Evolutionary conservation across 1,140 invertebrate species (phyloP), one percentile per base, ranked within the genome.

Genomic region (Drosophila ananassae): DNA sequence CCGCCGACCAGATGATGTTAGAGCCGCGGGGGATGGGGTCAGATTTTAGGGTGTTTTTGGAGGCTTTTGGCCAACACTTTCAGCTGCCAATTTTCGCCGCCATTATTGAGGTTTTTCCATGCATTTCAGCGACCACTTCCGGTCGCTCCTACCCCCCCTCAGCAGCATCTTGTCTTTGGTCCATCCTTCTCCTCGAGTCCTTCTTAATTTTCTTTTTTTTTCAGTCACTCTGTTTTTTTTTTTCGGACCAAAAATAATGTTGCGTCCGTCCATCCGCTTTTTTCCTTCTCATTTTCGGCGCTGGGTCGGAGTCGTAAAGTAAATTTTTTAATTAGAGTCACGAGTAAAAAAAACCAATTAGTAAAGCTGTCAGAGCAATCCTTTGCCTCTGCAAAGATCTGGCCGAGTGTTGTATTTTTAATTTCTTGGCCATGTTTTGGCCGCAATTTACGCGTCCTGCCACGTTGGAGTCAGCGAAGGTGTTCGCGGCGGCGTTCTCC

Each of bases 241-340:
- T 52, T 78, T 24, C 24, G 37, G 13, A 46, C 44, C 57, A 12
- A 54, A 69, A 80, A 71, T 56, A 69, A 75, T 68, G 63, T 56
- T 57, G 52, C 47, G 68, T 22, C 41, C 39, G 64, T 77, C 81
- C 47, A 55, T 22, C 30, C 44, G 64, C 39, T 67, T 53, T n/a
- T 30, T 34, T 44, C 24, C 13, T 24, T 3, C 44, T 44, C 17
- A 17, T 21, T 44, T 13, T 21, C 41, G 17, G 50, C 50, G 24
- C 58, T 62, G 69, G 72, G 61, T 55, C 61, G 68, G 82, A 87
- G 79, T 89, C 83, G 77, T 84, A 89, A 89, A 89, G 84, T 89
- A 89, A 77, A 89, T 89, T 89, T 89, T 89, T 89, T 89, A 89
- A 89, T 89, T 89, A 89, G 83, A 89, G 83, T 89, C 83, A 79